Conservation (phyloP, 2,113 vertebrate genomes). For the Ophthalmotilapia sp. region DNA sequence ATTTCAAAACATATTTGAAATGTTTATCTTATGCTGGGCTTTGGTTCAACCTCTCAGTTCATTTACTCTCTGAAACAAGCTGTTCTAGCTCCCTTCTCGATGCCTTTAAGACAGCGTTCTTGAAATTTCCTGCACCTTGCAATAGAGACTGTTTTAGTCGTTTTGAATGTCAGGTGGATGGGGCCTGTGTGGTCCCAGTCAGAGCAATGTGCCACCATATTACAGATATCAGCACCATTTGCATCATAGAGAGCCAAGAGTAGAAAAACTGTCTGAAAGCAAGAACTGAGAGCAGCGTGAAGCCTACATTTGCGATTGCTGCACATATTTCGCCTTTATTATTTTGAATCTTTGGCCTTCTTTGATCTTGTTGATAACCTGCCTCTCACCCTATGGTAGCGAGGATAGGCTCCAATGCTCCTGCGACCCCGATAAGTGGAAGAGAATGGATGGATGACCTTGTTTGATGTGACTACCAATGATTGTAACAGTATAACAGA, state of each 20-base stretch:
- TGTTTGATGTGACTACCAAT: not conserved
- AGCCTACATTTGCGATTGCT: accelerated
- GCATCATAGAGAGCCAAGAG: not conserved
- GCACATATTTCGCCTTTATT: not conserved
- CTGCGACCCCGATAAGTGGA: not conserved
- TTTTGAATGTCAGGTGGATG: not conserved
- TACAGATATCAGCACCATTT: not conserved
- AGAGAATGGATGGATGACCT: not conserved
- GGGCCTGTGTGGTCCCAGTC: not conserved
- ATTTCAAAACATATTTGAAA: not conserved
- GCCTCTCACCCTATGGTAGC: not conserved
- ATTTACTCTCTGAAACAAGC: not conserved
- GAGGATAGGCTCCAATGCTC: not conserved
- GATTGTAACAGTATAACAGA: not conserved
- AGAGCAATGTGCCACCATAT: not conserved
- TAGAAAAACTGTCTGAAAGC: not conserved
- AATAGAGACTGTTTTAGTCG: not conserved
- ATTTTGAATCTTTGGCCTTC: not conserved
- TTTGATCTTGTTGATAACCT: not conserved
- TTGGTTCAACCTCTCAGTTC: not conserved
- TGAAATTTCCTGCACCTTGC: not conserved
- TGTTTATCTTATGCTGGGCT: not conserved
- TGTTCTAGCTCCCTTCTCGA: not conserved
- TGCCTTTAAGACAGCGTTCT: not conserved
- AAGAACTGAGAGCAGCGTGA: not conserved